phyloP scores from a whole-genome alignment of 1,140 invertebrate genomes.

The Neodiprion fabricii region DNA sequence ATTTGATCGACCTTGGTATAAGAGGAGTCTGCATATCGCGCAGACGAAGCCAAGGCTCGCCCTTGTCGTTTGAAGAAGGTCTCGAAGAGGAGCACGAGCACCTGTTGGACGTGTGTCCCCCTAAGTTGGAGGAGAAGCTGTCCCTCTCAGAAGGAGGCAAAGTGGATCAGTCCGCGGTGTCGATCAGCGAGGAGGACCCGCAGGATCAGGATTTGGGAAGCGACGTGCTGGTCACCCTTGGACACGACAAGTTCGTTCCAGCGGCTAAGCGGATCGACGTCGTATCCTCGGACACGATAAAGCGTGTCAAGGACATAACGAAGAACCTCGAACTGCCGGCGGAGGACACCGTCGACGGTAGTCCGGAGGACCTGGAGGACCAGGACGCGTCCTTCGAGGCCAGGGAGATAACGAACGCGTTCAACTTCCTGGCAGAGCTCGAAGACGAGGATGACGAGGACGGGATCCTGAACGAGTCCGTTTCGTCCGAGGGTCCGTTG shows the following conservation, averaged over 20 bases:
- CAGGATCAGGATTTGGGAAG: slow-evolving; percentile 6
- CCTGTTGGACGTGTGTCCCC: slow-evolving; percentile 54
- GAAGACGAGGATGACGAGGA: slow-evolving; percentile 44
- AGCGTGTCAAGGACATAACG: slow-evolving; percentile 54
- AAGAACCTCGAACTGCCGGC: slow-evolving; percentile 54
- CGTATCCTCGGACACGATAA: slow-evolving; percentile 57
- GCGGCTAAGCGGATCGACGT: slow-evolving; percentile 54
- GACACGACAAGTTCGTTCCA: slow-evolving; percentile 55
- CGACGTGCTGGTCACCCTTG: slow-evolving; percentile 52
- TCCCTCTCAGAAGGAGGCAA: slow-evolving; percentile 45
- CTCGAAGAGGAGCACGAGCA: slow-evolving; percentile 53
- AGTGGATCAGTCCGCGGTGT: not conserved
- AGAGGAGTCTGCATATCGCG: slow-evolving; percentile 40
- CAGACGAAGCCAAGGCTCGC: not conserved
- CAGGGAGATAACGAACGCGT: slow-evolving; percentile 49
- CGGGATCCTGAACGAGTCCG: not conserved
- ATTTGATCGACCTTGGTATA: slow-evolving; percentile 53
- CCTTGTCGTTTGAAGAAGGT: slow-evolving; percentile 25
- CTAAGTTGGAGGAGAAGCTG: slow-evolving; percentile 54
- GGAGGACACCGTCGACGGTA: slow-evolving; percentile 23
- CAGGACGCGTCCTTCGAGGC: slow-evolving; percentile 15
- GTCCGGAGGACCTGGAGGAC: slow-evolving; percentile 28
- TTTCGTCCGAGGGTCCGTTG: slow-evolving; percentile 12
- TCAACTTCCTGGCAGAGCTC: slow-evolving; percentile 51
- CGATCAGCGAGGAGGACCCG: slow-evolving; percentile 20